Conservation (phyloP, 2,888 invertebrate genomes). For the Ganaspis brasiliensis region DNA sequence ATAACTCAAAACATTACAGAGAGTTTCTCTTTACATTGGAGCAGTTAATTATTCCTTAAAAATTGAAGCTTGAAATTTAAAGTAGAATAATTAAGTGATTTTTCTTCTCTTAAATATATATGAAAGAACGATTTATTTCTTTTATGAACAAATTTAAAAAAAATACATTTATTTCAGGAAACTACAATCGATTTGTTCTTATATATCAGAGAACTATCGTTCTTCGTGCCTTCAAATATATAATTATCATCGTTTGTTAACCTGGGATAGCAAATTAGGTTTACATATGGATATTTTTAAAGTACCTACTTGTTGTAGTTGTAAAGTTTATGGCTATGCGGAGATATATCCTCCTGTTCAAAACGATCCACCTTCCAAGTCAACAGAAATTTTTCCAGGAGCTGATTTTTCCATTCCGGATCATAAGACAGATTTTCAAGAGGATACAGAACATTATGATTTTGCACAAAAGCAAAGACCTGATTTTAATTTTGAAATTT, state of each 20-base stretch:
- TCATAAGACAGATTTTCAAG: constrained; percentile 67
- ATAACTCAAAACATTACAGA: too few species aligned
- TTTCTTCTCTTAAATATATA: too few species aligned
- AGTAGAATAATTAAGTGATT: too few species aligned
- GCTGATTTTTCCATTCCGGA: constrained; percentile 80
- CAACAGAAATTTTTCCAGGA: constrained; percentile 83
- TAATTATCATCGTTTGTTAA: constrained; percentile 90
- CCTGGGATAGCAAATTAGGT: constrained; percentile 91
- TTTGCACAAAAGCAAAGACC: constrained; percentile 64
- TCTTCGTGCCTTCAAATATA: constrained; percentile 92
- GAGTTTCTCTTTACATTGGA: too few species aligned
- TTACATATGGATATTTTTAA: constrained; percentile 93
- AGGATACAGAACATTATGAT: constrained; percentile 57
- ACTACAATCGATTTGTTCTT: constrained; percentile 89
- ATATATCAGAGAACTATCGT: constrained; percentile 89
- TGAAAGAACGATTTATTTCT: too few species aligned
- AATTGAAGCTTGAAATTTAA: too few species aligned
- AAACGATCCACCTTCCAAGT: constrained; percentile 82
- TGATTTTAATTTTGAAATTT: constrained; percentile 78
- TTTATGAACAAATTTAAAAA: too few species aligned
- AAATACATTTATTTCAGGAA: too few species aligned
- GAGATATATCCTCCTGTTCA: constrained; percentile 86
- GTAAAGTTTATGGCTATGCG: constrained; percentile 89
- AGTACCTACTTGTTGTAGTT: constrained; percentile 91
- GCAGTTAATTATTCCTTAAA: too few species aligned